These are phyloP conservation scores for Spilarctia lutea DNA, from an alignment of 2,888 invertebrate species.

Conservation along the genomic window DNA sequence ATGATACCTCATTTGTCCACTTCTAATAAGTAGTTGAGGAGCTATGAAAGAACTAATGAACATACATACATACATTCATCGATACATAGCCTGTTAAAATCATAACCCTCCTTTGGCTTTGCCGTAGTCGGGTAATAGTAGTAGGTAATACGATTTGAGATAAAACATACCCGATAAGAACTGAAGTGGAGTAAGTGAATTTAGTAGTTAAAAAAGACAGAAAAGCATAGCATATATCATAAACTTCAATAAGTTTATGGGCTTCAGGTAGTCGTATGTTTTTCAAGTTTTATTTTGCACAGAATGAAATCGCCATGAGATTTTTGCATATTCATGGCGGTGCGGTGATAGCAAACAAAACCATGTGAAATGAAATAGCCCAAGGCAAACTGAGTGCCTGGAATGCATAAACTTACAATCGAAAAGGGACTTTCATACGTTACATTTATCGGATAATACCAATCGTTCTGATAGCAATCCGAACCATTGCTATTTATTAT, in stretches of 20 bases:
- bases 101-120: no score
- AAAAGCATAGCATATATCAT: background rate
- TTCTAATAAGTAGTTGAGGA: no score
- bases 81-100: no score
- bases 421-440: background rate
- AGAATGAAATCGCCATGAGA: background rate
- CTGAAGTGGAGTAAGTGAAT: no score
- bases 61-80: no score
- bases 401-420: background rate
- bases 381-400: background rate
- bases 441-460: background rate
- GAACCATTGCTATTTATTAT: background rate
- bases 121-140: no score
- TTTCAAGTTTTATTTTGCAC: background rate
- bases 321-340: background rate
- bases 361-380: background rate
- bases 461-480: background rate
- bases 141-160: no score
- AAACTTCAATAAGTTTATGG: background rate
- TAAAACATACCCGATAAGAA: no score
- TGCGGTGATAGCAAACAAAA: background rate
- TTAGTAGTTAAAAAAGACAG: no score
- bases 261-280: background rate
- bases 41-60: no score
- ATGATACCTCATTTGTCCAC: no score